These are phyloP conservation scores for Cheilosia soror DNA, from an alignment of 2,888 invertebrate genomes.

Conservation along the genomic window DNA sequence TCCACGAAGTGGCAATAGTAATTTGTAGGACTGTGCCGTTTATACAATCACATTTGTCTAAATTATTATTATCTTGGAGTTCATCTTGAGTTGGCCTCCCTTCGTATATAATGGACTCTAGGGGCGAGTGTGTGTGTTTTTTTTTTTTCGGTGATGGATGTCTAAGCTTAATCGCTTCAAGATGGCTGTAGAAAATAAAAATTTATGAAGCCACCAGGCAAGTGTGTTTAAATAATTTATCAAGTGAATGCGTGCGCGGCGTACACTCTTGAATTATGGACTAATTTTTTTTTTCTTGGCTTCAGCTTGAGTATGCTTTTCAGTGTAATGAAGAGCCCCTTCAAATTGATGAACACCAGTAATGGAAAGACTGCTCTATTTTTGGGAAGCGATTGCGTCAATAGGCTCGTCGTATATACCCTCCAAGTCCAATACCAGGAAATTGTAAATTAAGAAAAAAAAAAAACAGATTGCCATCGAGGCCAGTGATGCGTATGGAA, in stretches of 20 bases:
- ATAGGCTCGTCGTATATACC: conserved; percentile 6
- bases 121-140: conserved; percentile 19
- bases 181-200: conserved; percentile 42
- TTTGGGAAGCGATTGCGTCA: conserved; percentile 58
- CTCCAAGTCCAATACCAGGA: conserved; percentile 61
- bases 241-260: conserved; percentile 54
- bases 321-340: conserved; percentile 69
- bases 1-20: conserved; percentile 55
- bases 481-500: neutral
- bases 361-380: conserved; percentile 62
- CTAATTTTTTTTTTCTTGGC: too few relatives aligned
- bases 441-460: conserved; percentile 55
- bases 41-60: conserved; percentile 73
- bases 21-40: conserved; percentile 50
- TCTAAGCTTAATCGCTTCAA: conserved; percentile 75
- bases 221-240: conserved; percentile 72
- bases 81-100: conserved; percentile 65
- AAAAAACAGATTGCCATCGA: conserved; percentile 29
- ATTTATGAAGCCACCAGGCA: conserved; percentile 11
- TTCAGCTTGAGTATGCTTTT: conserved; percentile 43
- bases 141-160: conserved; percentile 64
- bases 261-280: conserved; percentile 58
- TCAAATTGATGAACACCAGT: conserved; percentile 48
- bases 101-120: conserved; percentile 60
- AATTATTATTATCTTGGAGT: conserved; percentile 74